Evolutionary conservation across 1,140 invertebrate species (phyloP).

Genomic region (Cyrtorhinus lividipennis): DNA sequence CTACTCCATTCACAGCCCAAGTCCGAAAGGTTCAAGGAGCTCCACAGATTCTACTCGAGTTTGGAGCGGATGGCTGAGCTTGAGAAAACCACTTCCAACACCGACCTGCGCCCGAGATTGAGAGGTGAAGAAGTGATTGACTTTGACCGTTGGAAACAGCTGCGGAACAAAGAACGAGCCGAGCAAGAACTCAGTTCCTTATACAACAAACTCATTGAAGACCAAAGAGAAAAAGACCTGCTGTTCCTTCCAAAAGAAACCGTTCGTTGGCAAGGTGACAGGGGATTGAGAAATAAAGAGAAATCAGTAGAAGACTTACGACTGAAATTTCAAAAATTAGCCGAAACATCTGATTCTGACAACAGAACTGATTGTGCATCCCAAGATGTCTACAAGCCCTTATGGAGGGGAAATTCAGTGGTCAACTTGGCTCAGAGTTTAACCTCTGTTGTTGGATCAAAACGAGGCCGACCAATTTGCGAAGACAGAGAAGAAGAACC

Average conservation of each 20-base stretch:
- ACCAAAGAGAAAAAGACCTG: slow-evolving; percentile 70
- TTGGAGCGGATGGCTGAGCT: slow-evolving; percentile 71
- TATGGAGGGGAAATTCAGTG: slow-evolving; percentile 70
- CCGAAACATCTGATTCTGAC: slow-evolving; percentile 33
- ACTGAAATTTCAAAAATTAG: slow-evolving; percentile 48
- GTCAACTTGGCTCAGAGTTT: slow-evolving; percentile 55
- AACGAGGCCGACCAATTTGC: slow-evolving; percentile 24
- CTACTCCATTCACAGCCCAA: slow-evolving; percentile 52
- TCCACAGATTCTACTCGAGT: slow-evolving; percentile 72
- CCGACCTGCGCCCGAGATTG: slow-evolving; percentile 49
- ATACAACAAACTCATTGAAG: slow-evolving; percentile 58
- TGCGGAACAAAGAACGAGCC: slow-evolving; percentile 60
- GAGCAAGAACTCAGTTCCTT: slow-evolving; percentile 65
- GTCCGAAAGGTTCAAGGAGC: slow-evolving; percentile 66
- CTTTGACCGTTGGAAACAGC: slow-evolving; percentile 71
- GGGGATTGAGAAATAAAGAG: slow-evolving; percentile 63
- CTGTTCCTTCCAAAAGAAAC: slow-evolving; percentile 57
- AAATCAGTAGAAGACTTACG: slow-evolving; percentile 74
- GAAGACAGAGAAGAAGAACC: slow-evolving; percentile 22
- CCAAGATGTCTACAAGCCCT: slow-evolving; percentile 56
- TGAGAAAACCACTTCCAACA: slow-evolving; percentile 54
- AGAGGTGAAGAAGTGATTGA: slow-evolving; percentile 60
- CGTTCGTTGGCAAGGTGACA: slow-evolving; percentile 58
- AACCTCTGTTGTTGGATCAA: slow-evolving; percentile 22
- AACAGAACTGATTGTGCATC: slow-evolving; percentile 31